Conservation (phyloP, 1,140 invertebrate genomes). For the Papilio aristodemus region DNA sequence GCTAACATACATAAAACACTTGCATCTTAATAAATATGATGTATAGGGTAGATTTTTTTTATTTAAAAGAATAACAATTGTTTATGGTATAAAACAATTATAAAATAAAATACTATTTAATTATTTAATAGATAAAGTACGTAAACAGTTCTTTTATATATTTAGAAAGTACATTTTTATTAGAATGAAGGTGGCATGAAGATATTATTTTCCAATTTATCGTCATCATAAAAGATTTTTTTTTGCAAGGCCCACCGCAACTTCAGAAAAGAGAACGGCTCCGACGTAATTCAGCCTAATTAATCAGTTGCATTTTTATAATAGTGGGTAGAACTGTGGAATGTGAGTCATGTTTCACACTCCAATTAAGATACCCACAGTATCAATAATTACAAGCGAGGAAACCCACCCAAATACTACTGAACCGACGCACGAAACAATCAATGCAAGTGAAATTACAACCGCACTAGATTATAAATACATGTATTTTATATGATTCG, state of each 20-base stretch:
- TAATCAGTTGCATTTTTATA: conserved; percentile 68
- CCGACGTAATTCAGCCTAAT: conserved; percentile 48
- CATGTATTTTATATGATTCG: conserved; percentile 28
- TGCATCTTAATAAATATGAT: too few relatives aligned
- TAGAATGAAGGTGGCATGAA: neutral
- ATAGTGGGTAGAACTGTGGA: conserved; percentile 62
- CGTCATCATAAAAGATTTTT: neutral
- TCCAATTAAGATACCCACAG: conserved; percentile 74
- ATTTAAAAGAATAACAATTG: too few relatives aligned
- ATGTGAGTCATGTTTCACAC: conserved; percentile 77
- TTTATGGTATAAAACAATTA: too few relatives aligned
- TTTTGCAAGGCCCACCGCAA: conserved; percentile 24
- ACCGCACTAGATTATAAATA: conserved; percentile 48
- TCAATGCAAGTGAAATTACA: conserved; percentile 66
- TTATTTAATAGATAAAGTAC: too few relatives aligned
- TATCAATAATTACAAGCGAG: conserved; percentile 68
- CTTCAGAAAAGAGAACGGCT: conserved; percentile 32
- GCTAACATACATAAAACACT: too few relatives aligned
- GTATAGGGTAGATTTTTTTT: too few relatives aligned
- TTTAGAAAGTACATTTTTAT: too few relatives aligned
- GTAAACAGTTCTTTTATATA: too few relatives aligned
- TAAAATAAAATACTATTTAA: too few relatives aligned
- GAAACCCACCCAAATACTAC: conserved; percentile 66
- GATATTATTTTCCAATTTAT: neutral
- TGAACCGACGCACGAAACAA: conserved; percentile 66